phyloP scores from a whole-genome alignment of 2,113 vertebrate genomes.

The Dromiciops gliroides region DNA sequence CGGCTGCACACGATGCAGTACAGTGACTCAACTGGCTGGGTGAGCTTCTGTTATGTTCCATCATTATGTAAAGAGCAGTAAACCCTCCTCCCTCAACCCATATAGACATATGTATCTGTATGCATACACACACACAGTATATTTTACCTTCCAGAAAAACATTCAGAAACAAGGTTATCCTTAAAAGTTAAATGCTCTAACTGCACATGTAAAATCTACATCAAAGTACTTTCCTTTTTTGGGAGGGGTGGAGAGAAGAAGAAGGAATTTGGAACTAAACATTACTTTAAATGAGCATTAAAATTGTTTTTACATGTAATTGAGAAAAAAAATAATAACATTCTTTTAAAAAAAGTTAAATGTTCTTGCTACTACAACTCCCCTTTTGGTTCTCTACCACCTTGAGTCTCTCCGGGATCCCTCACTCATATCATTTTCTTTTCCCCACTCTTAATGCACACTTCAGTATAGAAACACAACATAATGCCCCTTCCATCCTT shows the following conservation, averaged over 20 bases:
- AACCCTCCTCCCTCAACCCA: neutral
- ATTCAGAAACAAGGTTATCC: neutral
- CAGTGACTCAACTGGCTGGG: neutral
- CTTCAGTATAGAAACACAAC: neutral
- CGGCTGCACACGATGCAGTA: neutral
- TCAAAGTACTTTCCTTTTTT: neutral
- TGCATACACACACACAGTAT: neutral
- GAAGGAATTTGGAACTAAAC: neutral
- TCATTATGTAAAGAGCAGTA: neutral
- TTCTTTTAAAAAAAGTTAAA: slow-evolving; percentile 33
- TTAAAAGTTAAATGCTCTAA: slow-evolving; percentile 23
- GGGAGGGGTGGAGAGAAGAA: neutral
- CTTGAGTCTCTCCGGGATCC: neutral
- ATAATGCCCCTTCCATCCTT: slow-evolving; percentile 49
- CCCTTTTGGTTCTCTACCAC: neutral
- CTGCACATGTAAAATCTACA: neutral
- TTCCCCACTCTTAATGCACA: slow-evolving; percentile 21
- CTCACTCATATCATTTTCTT: neutral
- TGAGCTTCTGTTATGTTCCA: slow-evolving; percentile 41
- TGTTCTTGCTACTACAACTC: neutral
- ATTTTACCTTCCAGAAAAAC: neutral
- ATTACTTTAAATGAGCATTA: neutral
- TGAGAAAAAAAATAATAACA: neutral
- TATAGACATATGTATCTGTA: neutral
- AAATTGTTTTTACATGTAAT: neutral